Evolutionary conservation across 2,888 invertebrate genomes (phyloP), one percentile per base, ranked within the genome.

Genomic region (Invenusta paracnida): DNA sequence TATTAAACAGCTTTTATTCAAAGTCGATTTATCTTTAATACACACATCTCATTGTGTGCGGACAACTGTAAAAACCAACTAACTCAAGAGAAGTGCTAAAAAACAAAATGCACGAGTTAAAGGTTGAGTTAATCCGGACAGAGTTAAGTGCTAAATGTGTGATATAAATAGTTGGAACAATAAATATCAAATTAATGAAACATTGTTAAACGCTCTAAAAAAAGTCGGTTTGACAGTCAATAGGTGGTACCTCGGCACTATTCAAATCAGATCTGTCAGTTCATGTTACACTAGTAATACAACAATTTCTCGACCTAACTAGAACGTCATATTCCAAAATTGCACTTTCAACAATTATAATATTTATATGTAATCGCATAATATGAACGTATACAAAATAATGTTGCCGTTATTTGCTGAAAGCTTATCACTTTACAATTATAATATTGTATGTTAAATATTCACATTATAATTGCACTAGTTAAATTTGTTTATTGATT

Each of bases 151-250:
- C 73, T n/a, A 73, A 2, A 73, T 73, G 27, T 23, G 73, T 23
- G 73, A 73, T n/a, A n/a, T n/a, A n/a, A n/a, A n/a, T 73, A 5
- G 73, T 73, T 73, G 73, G 73, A 73, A 73, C 23, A 23, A n/a
- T 73, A 73, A 73, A 73, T 73, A 25, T 73, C 73, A 73, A 73
- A 73, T 73, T 73, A 73, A 23, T 73, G 73, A 73, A 73, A 73
- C 73, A 73, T 73, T 73, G 27, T 73, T 23, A 73, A 73, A 73
- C 73, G 11, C 23, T 73, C 73, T 73, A 73, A 73, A 5, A 48
- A 48, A 11, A 17, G 17, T 73, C 73, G 23, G 2, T 13, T 23
- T 73, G n/a, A n/a, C 73, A 73, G 17, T 73, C n/a, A n/a, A n/a
- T n/a, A 5, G 27, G 2, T 23, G 2, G 23, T 2, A 5, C 73